These are phyloP conservation scores for Akabosia matsudoensis DNA, from an alignment of 1,140 invertebrate species.

Conservation along the genomic window DNA sequence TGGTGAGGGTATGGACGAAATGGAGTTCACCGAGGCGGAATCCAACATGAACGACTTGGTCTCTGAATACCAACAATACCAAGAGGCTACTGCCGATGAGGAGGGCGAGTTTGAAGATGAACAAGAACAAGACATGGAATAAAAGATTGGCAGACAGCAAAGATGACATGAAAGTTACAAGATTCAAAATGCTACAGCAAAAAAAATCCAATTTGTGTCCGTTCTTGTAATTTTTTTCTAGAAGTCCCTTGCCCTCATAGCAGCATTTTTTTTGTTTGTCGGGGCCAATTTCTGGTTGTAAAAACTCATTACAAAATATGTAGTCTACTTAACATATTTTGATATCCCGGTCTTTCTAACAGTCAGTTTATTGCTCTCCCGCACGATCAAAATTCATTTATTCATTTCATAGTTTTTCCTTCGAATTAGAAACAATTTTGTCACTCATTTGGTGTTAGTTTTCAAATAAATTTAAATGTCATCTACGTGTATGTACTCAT, in stretches of 20 bases:
- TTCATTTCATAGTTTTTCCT: neutral
- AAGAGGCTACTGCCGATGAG: slow-evolving; percentile 77
- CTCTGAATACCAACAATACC: slow-evolving; percentile 87
- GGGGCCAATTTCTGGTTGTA: neutral
- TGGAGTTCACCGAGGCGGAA: too few relatives aligned
- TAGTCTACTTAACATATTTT: too few relatives aligned
- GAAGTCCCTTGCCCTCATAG: neutral
- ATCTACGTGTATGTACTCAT: too few relatives aligned
- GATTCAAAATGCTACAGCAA: too few relatives aligned
- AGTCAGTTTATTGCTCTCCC: neutral
- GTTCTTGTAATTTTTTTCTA: too few relatives aligned
- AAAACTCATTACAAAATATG: neutral
- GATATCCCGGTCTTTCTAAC: slow-evolving; percentile 15
- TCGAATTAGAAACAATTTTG: neutral
- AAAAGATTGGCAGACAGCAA: neutral
- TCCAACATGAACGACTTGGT: too few relatives aligned
- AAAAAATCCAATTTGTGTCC: too few relatives aligned
- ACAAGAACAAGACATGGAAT: slow-evolving; percentile 42
- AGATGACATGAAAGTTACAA: too few relatives aligned
- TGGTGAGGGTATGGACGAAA: slow-evolving; percentile 86
- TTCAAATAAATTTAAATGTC: too few relatives aligned
- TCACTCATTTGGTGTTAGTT: too few relatives aligned
- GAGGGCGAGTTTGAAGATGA: slow-evolving; percentile 72
- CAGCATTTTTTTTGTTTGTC: neutral
- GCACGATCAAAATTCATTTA: neutral